Percentiles rank a stretch among this genome's conserved stretches.
These are phyloP conservation scores for Rambutsinella grinnellia DNA, from an alignment of 2,888 invertebrate species.

Conservation along the genomic window DNA sequence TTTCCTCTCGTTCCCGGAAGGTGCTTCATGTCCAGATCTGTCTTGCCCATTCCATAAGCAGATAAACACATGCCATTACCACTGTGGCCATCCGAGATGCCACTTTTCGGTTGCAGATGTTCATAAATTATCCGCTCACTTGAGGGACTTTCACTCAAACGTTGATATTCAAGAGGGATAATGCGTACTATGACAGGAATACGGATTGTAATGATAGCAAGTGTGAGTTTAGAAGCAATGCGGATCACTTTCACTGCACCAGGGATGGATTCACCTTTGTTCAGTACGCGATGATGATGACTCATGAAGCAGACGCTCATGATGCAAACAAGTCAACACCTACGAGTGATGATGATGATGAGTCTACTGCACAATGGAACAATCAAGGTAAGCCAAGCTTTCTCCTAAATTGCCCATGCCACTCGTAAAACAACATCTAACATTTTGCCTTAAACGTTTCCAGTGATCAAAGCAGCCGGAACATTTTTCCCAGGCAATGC, in stretches of 20 bases:
- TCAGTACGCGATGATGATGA: slow-evolving; percentile 78
- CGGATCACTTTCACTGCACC: slow-evolving; percentile 80
- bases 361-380: slow-evolving; percentile 58
- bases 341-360: slow-evolving; percentile 67
- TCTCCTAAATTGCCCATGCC: neutral
- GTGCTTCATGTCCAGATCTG: slow-evolving; percentile 80
- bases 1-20: slow-evolving; percentile 66
- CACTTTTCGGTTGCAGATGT: slow-evolving; percentile 83
- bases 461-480: slow-evolving; percentile 93
- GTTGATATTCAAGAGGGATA: slow-evolving; percentile 86
- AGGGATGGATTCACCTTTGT: slow-evolving; percentile 80
- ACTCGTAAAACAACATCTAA: neutral
- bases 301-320: slow-evolving; percentile 76
- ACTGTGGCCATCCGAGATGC: slow-evolving; percentile 86
- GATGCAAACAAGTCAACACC: slow-evolving; percentile 67
- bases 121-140: slow-evolving; percentile 83
- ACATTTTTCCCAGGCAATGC: slow-evolving; percentile 89
- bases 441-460: neutral
- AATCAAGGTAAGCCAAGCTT: slow-evolving; percentile 57
- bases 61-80: slow-evolving; percentile 78
- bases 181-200: slow-evolving; percentile 84
- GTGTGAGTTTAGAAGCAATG: slow-evolving; percentile 70
- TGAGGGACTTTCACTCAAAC: slow-evolving; percentile 87
- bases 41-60: slow-evolving; percentile 79
- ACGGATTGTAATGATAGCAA: slow-evolving; percentile 78